phyloP scores from a whole-genome alignment of 1,140 invertebrate species.

The Caenorhabditis brenneri region DNA sequence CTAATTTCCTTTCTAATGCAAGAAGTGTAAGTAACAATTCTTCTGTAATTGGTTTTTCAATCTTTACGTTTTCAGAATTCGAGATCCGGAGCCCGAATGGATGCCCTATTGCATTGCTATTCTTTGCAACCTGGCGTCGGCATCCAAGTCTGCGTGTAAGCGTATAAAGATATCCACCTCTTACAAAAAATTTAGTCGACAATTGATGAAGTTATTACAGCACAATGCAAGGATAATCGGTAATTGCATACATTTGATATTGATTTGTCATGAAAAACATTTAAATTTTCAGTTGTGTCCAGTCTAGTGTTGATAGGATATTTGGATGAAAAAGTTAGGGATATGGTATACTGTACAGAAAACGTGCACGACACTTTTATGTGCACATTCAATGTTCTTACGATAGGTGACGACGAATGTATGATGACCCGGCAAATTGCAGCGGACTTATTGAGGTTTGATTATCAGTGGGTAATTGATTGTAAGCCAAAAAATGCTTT shows the following conservation, averaged over 20 bases:
- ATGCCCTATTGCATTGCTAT: slow-evolving; percentile 54
- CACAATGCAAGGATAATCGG: slow-evolving; percentile 25
- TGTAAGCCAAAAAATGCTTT: neutral
- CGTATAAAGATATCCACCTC: slow-evolving; percentile 54
- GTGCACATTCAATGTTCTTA: slow-evolving; percentile 64
- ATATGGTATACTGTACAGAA: slow-evolving; percentile 60
- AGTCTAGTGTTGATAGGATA: slow-evolving; percentile 63
- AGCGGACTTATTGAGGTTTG: slow-evolving; percentile 51
- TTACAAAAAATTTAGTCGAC: slow-evolving; percentile 37
- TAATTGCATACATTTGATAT: neutral
- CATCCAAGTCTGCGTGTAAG: slow-evolving; percentile 55
- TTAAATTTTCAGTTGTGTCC: slow-evolving; percentile 58
- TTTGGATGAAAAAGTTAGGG: slow-evolving; percentile 63
- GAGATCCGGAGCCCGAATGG: slow-evolving; percentile 51
- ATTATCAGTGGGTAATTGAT: neutral
- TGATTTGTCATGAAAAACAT: slow-evolving; percentile 51
- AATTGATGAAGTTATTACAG: slow-evolving; percentile 60
- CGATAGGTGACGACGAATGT: slow-evolving; percentile 49
- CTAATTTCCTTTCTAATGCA: slow-evolving; percentile 52
- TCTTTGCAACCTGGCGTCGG: slow-evolving; percentile 54
- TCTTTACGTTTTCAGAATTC: slow-evolving; percentile 39
- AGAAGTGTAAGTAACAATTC: slow-evolving; percentile 54
- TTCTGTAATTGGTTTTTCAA: too few relatives aligned
- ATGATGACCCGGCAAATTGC: slow-evolving; percentile 66
- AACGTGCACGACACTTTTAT: slow-evolving; percentile 63